Evolutionary conservation across 2,888 invertebrate genomes (phyloP).

Genomic region (Trimorus sp.): DNA sequence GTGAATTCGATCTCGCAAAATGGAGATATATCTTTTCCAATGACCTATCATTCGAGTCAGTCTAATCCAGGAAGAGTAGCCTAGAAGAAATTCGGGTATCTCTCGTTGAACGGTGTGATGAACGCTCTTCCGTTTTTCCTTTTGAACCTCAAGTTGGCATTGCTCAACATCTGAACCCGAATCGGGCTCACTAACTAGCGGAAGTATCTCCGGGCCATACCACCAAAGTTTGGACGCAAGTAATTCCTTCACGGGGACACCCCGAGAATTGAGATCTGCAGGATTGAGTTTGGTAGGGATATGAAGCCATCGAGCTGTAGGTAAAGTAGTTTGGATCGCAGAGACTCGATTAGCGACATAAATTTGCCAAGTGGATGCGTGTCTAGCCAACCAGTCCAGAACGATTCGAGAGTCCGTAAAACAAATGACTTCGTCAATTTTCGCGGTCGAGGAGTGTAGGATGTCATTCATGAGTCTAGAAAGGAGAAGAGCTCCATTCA

Average conservation of each 20-base stretch:
- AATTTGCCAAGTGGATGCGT: neutral
- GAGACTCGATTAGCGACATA: slow-evolving; percentile 14
- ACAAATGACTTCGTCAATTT: neutral
- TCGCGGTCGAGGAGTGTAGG: neutral
- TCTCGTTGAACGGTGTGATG: too few relatives aligned
- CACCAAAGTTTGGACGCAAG: neutral
- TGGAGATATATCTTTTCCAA: too few relatives aligned
- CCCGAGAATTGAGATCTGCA: neutral
- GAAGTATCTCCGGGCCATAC: neutral
- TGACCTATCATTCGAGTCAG: too few relatives aligned
- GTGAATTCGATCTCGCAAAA: too few relatives aligned
- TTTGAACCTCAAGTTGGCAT: too few relatives aligned
- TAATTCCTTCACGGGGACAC: neutral
- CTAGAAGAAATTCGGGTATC: too few relatives aligned
- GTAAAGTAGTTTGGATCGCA: neutral
- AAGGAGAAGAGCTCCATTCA: neutral
- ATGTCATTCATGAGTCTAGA: neutral
- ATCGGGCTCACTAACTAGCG: too few relatives aligned
- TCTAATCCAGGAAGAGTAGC: too few relatives aligned
- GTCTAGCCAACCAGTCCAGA: neutral
- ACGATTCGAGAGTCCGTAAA: slow-evolving; percentile 6
- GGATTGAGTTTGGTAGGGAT: neutral
- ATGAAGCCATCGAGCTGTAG: neutral
- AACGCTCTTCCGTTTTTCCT: too few relatives aligned
- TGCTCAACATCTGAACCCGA: too few relatives aligned